phyloP scores from a whole-genome alignment of 1,140 invertebrate species.

The Drosophila virilis region DNA sequence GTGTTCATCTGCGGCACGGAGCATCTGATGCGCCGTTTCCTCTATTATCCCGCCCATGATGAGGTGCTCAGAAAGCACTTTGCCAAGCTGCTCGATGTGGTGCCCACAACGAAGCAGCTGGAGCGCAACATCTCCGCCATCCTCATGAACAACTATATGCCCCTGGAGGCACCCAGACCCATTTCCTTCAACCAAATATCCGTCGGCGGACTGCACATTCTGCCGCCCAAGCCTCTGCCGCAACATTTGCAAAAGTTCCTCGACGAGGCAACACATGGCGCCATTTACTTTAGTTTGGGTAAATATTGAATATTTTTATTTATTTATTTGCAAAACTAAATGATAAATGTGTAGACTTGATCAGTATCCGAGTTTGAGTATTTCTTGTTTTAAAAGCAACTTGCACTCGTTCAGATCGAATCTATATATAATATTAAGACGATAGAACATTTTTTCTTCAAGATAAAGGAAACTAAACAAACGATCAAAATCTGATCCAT shows the following conservation, averaged over 20 bases:
- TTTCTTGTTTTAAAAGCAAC: too few species aligned
- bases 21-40: conserved; percentile 42
- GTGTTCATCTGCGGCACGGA: conserved; percentile 41
- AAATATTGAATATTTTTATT: not conserved
- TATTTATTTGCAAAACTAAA: too few species aligned
- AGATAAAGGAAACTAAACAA: too few species aligned
- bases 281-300: conserved; percentile 86
- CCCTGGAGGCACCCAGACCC: conserved; percentile 83
- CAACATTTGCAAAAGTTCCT: conserved; percentile 63
- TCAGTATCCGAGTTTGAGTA: too few species aligned
- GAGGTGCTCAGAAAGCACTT: conserved; percentile 71
- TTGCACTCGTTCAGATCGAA: too few species aligned
- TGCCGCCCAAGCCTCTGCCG: conserved; percentile 74
- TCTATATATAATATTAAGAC: too few species aligned
- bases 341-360: too few species aligned
- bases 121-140: conserved; percentile 85
- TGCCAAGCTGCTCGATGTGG: conserved; percentile 28
- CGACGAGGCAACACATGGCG: conserved; percentile 85
- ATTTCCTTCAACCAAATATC: conserved; percentile 84
- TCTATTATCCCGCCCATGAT: conserved; percentile 59
- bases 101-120: conserved; percentile 83
- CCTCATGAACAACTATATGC: conserved; percentile 85
- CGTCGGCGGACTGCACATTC: conserved; percentile 85
- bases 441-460: too few species aligned
- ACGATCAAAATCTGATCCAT: too few species aligned